A percentile compares a stretch with the other conserved stretches of the same genome.
Evolutionary conservation across 2,797 vertebrate species (phyloP).

Genomic region (Enteromius viviparus): DNA sequence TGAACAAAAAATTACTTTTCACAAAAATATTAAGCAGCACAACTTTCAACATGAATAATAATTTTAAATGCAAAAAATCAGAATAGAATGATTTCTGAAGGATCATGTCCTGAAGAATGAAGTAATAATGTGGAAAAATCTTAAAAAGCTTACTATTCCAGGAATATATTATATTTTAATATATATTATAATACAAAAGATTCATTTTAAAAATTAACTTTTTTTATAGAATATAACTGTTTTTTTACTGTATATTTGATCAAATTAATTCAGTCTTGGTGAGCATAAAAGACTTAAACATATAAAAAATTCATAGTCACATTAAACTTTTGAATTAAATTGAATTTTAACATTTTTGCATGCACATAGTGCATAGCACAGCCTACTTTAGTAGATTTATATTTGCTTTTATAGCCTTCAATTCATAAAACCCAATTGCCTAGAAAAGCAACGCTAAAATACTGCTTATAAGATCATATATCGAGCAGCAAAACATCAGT

Average conservation of each 20-base stretch:
- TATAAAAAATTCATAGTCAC: background rate
- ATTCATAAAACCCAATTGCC: constrained; percentile 7
- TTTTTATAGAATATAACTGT: background rate
- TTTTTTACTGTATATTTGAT: background rate
- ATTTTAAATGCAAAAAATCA: background rate
- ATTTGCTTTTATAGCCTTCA: constrained; percentile 1
- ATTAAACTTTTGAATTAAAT: background rate
- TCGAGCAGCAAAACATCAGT: background rate
- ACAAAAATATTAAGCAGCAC: background rate
- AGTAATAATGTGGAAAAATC: background rate
- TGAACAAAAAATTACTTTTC: background rate
- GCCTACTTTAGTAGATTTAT: background rate
- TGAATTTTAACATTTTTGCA: background rate
- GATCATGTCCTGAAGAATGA: background rate
- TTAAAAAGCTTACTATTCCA: background rate
- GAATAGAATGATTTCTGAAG: background rate
- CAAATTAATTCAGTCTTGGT: background rate
- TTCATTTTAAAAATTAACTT: background rate
- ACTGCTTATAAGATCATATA: background rate
- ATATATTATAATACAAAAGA: background rate
- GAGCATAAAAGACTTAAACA: background rate
- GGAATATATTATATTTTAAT: background rate
- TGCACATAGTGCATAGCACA: background rate
- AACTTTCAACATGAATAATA: background rate
- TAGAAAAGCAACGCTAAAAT: background rate